Percentiles rank a stretch among this genome's conserved stretches.
Evolutionary conservation across 2,113 vertebrate species (phyloP).

Genomic region (Hirundichthys speculiger): DNA sequence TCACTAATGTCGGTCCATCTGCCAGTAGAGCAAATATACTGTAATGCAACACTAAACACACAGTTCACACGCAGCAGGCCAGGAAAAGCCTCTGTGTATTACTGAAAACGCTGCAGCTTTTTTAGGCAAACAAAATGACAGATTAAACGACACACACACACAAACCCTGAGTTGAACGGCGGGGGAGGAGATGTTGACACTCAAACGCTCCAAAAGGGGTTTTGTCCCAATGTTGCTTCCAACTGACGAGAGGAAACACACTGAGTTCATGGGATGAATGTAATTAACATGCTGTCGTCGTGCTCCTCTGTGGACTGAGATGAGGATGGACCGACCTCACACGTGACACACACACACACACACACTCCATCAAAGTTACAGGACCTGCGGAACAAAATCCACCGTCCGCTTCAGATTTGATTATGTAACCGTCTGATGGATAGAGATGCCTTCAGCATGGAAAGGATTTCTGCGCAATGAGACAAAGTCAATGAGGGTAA

Average conservation of each 20-base stretch:
- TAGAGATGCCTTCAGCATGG: constrained; percentile 14
- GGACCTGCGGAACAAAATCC: constrained; percentile 21
- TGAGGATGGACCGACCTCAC: neutral
- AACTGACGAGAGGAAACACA: constrained; percentile 46
- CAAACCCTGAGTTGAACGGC: constrained; percentile 8
- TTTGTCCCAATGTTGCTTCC: constrained; percentile 34
- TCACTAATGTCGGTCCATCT: constrained; percentile 24
- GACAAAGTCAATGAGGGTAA: constrained; percentile 36
- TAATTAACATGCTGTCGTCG: constrained; percentile 53
- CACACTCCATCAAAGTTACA: constrained; percentile 1
- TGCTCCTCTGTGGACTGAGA: constrained; percentile 23
- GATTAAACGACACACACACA: constrained; percentile 7
- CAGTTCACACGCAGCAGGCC: constrained; percentile 2
- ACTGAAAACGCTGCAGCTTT: neutral
- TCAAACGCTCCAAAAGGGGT: constrained; percentile 56
- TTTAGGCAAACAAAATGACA: neutral
- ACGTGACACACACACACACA: neutral
- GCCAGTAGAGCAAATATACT: constrained; percentile 13
- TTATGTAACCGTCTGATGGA: constrained; percentile 50
- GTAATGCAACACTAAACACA: constrained; percentile 20
- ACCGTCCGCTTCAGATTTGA: constrained; percentile 15
- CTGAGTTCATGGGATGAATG: constrained; percentile 28
- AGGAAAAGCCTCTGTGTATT: constrained; percentile 27
- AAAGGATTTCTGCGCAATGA: constrained; percentile 26
- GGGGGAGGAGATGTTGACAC: constrained; percentile 57